phyloP scores from a whole-genome alignment of 2,888 invertebrate genomes.

The Allygus modestus region DNA sequence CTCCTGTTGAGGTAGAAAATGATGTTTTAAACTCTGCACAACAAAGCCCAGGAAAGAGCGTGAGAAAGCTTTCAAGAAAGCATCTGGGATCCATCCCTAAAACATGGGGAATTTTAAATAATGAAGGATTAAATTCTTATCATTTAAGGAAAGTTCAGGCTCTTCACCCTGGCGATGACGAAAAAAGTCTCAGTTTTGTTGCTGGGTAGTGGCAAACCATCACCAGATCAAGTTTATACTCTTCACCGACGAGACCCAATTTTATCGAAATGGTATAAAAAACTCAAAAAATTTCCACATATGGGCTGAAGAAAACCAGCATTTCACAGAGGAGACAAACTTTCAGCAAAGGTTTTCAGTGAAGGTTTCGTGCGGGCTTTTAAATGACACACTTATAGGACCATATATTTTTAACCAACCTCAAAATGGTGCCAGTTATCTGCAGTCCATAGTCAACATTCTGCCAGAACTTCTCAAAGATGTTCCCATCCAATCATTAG shows the following conservation, averaged over 20 bases:
- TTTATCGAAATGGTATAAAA: slow-evolving; percentile 33
- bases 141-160: slow-evolving; percentile 40
- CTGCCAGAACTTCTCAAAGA: slow-evolving; percentile 33
- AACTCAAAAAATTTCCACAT: slow-evolving; percentile 2
- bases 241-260: slow-evolving; percentile 39
- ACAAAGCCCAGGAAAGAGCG: background rate
- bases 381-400: slow-evolving; percentile 13
- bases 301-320: slow-evolving; percentile 32
- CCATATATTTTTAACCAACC: slow-evolving; percentile 5
- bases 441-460: slow-evolving; percentile 14
- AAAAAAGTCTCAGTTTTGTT: background rate
- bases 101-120: slow-evolving; percentile 16
- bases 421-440: background rate
- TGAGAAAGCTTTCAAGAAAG: background rate
- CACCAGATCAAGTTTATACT: background rate
- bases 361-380: slow-evolving; percentile 54
- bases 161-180: slow-evolving; percentile 24
- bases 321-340: slow-evolving; percentile 22
- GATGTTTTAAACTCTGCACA: background rate
- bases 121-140: background rate
- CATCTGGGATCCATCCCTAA: background rate
- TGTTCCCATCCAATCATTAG: background rate
- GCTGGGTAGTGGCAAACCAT: background rate
- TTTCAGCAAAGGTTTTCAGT: slow-evolving; percentile 36
- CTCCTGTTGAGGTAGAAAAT: background rate